Evolutionary conservation across 1,140 invertebrate genomes (phyloP).

Genomic region (Bombus breviceps): DNA sequence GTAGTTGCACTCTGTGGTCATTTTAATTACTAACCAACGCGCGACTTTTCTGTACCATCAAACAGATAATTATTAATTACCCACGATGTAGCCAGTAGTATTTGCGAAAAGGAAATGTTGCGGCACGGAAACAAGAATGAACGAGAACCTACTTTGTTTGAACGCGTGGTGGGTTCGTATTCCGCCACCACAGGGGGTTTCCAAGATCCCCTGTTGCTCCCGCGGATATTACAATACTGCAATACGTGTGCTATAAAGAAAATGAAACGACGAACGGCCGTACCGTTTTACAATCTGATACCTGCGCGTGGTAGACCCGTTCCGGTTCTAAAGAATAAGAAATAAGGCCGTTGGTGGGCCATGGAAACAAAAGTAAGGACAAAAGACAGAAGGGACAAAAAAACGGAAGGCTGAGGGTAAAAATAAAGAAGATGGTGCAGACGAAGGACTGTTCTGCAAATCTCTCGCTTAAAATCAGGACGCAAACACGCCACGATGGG

Average conservation of each 20-base stretch:
- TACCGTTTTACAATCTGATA: slow-evolving; percentile 13
- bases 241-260: slow-evolving; percentile 39
- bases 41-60: not conserved
- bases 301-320: not conserved
- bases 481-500: slow-evolving; percentile 56
- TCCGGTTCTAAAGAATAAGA: slow-evolving; percentile 7
- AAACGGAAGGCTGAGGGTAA: not conserved
- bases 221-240: slow-evolving; percentile 24
- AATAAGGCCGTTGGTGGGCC: not conserved
- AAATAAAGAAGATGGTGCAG: not conserved
- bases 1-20: not conserved
- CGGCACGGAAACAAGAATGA: not conserved
- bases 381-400: not conserved
- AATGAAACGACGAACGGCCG: slow-evolving; percentile 26
- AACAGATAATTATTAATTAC: not conserved
- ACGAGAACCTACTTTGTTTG: not conserved
- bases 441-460: slow-evolving; percentile 48
- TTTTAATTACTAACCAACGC: not conserved
- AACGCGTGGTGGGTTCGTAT: not conserved
- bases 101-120: too few relatives aligned
- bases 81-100: not conserved
- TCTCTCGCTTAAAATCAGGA: slow-evolving; percentile 62
- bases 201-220: not conserved
- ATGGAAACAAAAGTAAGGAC: not conserved
- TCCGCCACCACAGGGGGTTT: not conserved